A percentile compares a stretch with the other conserved stretches of the same genome.
Evolutionary conservation across 2,797 vertebrate genomes (phyloP).

Genomic region (Diplodus puntazzo): DNA sequence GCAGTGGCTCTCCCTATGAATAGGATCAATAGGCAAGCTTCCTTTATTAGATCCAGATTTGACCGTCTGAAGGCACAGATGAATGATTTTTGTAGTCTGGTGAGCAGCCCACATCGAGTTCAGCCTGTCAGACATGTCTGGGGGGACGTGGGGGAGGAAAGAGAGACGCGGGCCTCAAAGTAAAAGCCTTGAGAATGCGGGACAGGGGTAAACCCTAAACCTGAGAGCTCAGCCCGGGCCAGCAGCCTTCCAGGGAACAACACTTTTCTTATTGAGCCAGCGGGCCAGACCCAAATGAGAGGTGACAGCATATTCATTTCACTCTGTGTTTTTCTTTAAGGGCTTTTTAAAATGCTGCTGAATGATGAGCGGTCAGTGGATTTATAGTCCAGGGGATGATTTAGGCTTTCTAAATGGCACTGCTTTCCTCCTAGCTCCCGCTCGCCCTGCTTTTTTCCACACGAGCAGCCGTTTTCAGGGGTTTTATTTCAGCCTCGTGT

Average conservation of each 20-base stretch:
- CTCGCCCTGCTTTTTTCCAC: slow-evolving; percentile 57
- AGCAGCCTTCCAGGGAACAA: slow-evolving; percentile 82
- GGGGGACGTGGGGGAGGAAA: slow-evolving; percentile 81
- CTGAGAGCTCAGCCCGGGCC: slow-evolving; percentile 80
- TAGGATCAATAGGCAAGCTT: slow-evolving; percentile 83
- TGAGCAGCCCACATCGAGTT: slow-evolving; percentile 87
- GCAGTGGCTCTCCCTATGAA: slow-evolving; percentile 59
- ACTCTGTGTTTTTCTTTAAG: slow-evolving; percentile 83
- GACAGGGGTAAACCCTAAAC: slow-evolving; percentile 86
- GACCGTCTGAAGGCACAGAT: slow-evolving; percentile 88
- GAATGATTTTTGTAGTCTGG: slow-evolving; percentile 91
- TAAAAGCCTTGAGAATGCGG: slow-evolving; percentile 85
- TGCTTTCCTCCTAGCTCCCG: slow-evolving; percentile 60
- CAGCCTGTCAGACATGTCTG: slow-evolving; percentile 89
- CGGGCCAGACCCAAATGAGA: slow-evolving; percentile 84
- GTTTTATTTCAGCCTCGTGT: slow-evolving; percentile 66
- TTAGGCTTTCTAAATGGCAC: slow-evolving; percentile 77
- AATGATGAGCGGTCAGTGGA: slow-evolving; percentile 85
- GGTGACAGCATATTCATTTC: slow-evolving; percentile 89
- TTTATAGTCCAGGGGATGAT: slow-evolving; percentile 83
- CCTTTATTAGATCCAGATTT: slow-evolving; percentile 91
- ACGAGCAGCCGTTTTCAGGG: slow-evolving; percentile 63
- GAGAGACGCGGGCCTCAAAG: slow-evolving; percentile 83
- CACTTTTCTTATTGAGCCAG: slow-evolving; percentile 85
- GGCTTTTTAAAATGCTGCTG: slow-evolving; percentile 82